Evolutionary conservation across 1,140 invertebrate genomes (phyloP).

Genomic region (Leptinotarsa undecemlineata): DNA sequence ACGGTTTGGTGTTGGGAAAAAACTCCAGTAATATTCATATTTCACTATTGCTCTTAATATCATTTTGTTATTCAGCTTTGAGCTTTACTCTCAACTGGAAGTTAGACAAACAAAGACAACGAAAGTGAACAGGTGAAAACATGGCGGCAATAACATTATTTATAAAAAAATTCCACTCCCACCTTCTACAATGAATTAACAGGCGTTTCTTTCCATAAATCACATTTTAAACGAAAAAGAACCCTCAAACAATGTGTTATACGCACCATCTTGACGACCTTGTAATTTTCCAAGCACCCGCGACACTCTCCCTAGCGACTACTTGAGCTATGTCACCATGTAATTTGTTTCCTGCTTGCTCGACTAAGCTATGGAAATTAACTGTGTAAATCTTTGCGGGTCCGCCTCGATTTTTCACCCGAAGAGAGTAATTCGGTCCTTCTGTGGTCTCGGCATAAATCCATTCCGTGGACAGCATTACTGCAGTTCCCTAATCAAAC

Average conservation of each 20-base stretch:
- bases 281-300: slow-evolving; percentile 23
- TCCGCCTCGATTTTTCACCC: slow-evolving; percentile 39
- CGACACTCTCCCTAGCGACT: slow-evolving; percentile 28
- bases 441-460: slow-evolving; percentile 29
- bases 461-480: slow-evolving; percentile 23
- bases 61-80: no score
- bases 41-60: no score
- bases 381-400: slow-evolving; percentile 42
- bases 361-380: slow-evolving; percentile 45
- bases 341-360: slow-evolving; percentile 42
- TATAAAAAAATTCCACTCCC: no score
- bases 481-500: slow-evolving; percentile 32
- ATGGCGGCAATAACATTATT: no score
- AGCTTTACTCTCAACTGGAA: no score
- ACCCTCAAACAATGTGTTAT: not conserved
- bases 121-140: no score
- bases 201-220: not conserved
- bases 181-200: not conserved
- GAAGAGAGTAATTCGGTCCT: slow-evolving; percentile 29
- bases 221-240: not conserved
- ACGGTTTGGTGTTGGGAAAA: no score
- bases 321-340: slow-evolving; percentile 39
- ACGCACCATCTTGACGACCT: slow-evolving; percentile 28
- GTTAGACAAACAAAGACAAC: no score
- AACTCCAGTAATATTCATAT: no score